A percentile compares a stretch with the other conserved stretches of the same genome.
These are phyloP conservation scores for Eulimnadia texana DNA, from an alignment of 1,140 invertebrate species.

Conservation along the genomic window DNA sequence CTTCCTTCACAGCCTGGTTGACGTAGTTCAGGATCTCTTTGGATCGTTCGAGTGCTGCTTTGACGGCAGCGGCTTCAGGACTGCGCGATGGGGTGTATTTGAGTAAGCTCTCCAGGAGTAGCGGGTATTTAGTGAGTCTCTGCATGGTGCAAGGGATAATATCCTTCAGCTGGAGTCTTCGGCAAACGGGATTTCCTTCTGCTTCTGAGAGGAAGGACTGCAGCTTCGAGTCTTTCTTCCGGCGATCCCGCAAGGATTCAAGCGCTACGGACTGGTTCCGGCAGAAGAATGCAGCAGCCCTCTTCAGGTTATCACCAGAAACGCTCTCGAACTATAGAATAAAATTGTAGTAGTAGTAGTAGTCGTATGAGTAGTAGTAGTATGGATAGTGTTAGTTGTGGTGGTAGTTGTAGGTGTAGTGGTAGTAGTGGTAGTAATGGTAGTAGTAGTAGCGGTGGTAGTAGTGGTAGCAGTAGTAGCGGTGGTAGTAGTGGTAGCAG, in stretches of 20 bases:
- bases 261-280: slow-evolving; percentile 82
- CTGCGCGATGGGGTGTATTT: slow-evolving; percentile 48
- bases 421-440: no score
- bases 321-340: slow-evolving; percentile 49
- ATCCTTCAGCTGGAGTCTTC: slow-evolving; percentile 78
- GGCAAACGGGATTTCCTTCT: slow-evolving; percentile 77
- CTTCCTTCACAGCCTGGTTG: slow-evolving; percentile 80
- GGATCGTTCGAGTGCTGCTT: slow-evolving; percentile 56
- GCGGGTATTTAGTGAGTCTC: slow-evolving; percentile 84
- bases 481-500: no score
- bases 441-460: no score
- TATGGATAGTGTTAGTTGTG: no score
- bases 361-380: no score
- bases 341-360: no score
- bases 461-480: no score
- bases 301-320: slow-evolving; percentile 49
- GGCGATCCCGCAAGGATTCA: slow-evolving; percentile 62
- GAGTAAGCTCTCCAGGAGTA: slow-evolving; percentile 77
- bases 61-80: slow-evolving; percentile 37
- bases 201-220: slow-evolving; percentile 68
- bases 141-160: slow-evolving; percentile 83
- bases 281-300: slow-evolving; percentile 75
- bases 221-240: slow-evolving; percentile 77
- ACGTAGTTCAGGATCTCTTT: slow-evolving; percentile 80
- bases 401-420: no score